These are phyloP conservation scores for Pangasius djambal DNA, from an alignment of 2,797 vertebrate genomes.

Conservation along the genomic window DNA sequence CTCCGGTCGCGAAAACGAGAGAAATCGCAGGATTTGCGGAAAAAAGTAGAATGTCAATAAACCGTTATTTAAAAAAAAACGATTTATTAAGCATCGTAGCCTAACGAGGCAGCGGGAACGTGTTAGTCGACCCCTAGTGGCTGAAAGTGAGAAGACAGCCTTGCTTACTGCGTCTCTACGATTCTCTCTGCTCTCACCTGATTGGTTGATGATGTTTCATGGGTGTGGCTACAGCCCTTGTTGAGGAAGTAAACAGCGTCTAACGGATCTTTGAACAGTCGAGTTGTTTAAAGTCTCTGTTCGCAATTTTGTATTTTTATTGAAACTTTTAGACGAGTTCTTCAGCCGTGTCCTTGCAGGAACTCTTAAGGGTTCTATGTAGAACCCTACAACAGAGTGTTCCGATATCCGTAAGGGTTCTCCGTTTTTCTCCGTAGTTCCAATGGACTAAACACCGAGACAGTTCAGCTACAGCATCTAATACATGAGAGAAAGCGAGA, in stretches of 20 bases:
- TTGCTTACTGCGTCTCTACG: fast-evolving
- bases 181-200: neutral
- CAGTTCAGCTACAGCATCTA: neutral
- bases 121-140: neutral
- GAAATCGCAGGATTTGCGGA: neutral
- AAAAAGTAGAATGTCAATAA: neutral
- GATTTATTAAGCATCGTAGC: neutral
- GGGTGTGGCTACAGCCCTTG: neutral
- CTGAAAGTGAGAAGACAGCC: neutral
- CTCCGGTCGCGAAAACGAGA: neutral
- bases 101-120: neutral
- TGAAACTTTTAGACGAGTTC: neutral
- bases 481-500: no score
- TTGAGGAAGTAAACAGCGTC: neutral
- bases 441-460: neutral
- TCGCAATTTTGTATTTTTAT: no score
- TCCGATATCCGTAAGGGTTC: neutral
- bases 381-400: no score
- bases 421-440: no score
- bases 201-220: neutral
- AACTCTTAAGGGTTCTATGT: no score
- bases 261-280: neutral
- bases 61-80: neutral
- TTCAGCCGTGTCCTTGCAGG: no score
- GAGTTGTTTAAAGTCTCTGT: no score